Conservation (phyloP, 2,797 vertebrate species). For the Cossypha heuglini region DNA sequence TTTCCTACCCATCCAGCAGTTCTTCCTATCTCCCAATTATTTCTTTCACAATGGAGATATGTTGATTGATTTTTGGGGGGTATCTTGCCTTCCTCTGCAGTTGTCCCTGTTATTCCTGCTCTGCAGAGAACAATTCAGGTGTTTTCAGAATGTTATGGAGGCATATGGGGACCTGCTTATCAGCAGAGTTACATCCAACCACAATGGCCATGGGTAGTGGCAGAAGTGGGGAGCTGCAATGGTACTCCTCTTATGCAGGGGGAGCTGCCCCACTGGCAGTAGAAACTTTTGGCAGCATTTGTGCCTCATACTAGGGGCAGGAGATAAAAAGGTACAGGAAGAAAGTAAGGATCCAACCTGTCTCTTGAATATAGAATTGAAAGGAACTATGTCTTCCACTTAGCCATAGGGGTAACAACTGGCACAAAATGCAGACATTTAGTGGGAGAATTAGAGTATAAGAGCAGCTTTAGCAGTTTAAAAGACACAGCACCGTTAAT, state of each 20-base stretch:
- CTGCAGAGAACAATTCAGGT: background rate
- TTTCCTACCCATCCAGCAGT: background rate
- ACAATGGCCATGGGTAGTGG: accelerated
- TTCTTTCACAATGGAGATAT: background rate
- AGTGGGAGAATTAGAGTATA: background rate
- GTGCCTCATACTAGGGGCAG: background rate
- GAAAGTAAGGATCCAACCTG: background rate
- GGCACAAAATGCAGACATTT: background rate
- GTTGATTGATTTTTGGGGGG: background rate
- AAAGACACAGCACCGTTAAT: background rate
- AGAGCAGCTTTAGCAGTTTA: background rate
- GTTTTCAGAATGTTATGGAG: background rate
- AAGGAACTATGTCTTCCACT: background rate
- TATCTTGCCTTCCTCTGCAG: background rate
- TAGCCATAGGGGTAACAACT: background rate
- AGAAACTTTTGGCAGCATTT: background rate
- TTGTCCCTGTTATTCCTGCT: background rate
- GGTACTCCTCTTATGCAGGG: background rate
- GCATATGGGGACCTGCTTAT: background rate
- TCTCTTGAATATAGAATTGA: background rate
- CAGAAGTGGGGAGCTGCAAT: background rate
- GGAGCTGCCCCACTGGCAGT: background rate
- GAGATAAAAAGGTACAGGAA: background rate
- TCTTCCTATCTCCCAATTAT: background rate
- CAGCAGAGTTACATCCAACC: background rate